These are phyloP conservation scores for Cryptoblepharus egeriae DNA, from an alignment of 2,797 vertebrate genomes.

Conservation along the genomic window DNA sequence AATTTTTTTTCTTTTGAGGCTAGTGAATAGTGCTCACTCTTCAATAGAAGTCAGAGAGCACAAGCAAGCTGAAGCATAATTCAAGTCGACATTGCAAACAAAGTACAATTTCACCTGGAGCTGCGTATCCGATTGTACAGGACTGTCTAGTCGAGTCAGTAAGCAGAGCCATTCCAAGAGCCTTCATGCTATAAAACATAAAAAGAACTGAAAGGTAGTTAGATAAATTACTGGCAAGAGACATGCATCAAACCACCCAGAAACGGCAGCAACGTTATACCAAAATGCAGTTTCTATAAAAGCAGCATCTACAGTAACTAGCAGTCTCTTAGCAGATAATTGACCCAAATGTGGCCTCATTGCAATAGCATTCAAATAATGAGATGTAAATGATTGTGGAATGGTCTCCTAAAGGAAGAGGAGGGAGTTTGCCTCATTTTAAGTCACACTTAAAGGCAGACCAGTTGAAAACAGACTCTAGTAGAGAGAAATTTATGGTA, in stretches of 20 bases:
- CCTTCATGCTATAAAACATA: background rate
- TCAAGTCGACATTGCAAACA: background rate
- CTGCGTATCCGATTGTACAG: background rate
- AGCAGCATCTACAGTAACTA: background rate
- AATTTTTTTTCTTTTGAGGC: background rate
- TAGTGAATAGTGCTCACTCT: background rate
- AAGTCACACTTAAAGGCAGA: background rate
- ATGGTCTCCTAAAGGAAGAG: background rate
- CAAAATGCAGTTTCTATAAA: background rate
- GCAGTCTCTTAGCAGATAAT: background rate
- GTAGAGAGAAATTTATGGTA: constrained; percentile 1
- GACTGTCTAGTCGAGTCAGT: background rate
- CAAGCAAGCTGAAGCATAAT: background rate
- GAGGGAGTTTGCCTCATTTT: background rate
- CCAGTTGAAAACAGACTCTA: background rate
- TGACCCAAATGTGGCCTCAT: background rate
- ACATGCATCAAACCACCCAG: constrained; percentile 14
- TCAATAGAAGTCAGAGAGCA: background rate
- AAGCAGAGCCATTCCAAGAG: background rate
- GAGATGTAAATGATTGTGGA: constrained; percentile 27
- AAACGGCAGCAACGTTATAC: background rate
- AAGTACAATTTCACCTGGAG: background rate
- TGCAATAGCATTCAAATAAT: background rate
- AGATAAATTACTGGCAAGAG: background rate
- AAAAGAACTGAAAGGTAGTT: background rate